Evolutionary conservation across 2,888 invertebrate genomes (phyloP).

Genomic region (Desoria tigrina): DNA sequence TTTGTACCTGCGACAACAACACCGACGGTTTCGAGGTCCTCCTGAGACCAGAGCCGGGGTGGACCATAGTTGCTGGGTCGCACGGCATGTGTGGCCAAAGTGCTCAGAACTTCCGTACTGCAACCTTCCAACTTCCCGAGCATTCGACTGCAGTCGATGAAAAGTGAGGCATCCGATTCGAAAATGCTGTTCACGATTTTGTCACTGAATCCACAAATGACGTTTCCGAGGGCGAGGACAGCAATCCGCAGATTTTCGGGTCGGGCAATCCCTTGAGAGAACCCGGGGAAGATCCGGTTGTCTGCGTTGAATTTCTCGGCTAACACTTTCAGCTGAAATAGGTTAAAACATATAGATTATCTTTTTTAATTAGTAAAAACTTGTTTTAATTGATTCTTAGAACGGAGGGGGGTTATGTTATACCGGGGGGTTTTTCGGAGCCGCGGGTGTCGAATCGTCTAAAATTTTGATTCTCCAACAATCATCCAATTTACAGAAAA

Average conservation of each 20-base stretch:
- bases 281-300: slow-evolving; percentile 45
- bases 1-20: slow-evolving; percentile 50
- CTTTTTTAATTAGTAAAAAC: not conserved
- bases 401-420: too few relatives aligned
- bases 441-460: too few relatives aligned
- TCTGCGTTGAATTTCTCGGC: slow-evolving; percentile 50
- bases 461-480: too few relatives aligned
- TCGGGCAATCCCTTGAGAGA: slow-evolving; percentile 40
- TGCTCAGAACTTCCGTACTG: slow-evolving; percentile 35
- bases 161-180: slow-evolving; percentile 45
- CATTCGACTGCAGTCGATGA: slow-evolving; percentile 45
- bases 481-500: too few relatives aligned
- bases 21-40: slow-evolving; percentile 49
- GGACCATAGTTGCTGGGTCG: slow-evolving; percentile 48
- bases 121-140: slow-evolving; percentile 51
- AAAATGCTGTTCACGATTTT: slow-evolving; percentile 48
- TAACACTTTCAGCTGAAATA: slow-evolving; percentile 44
- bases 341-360: not conserved
- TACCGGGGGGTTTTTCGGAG: too few relatives aligned
- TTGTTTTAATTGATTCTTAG: too few relatives aligned
- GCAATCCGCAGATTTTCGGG: slow-evolving; percentile 46
- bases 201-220: slow-evolving; percentile 47
- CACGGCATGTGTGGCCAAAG: slow-evolving; percentile 46
- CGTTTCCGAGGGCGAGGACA: slow-evolving; percentile 49
- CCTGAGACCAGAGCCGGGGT: slow-evolving; percentile 47